Evolutionary conservation across 2,797 vertebrate genomes (phyloP).

Genomic region (Eutrigla gurnardus): DNA sequence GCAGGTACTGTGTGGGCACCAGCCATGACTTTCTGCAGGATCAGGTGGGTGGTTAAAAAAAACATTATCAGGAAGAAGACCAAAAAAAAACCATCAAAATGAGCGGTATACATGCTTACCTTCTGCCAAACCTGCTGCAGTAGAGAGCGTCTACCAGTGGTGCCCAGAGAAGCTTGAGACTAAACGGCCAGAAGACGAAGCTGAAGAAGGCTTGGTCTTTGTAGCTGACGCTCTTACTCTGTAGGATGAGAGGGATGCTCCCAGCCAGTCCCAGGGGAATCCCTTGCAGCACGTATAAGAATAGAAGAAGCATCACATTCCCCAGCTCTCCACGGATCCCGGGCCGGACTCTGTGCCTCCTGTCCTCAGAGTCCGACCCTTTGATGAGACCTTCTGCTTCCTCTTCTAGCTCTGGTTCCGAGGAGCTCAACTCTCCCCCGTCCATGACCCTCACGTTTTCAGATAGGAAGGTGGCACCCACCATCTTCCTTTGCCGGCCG

Average conservation of each 20-base stretch:
- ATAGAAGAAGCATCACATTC: slow-evolving; percentile 92
- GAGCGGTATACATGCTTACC: slow-evolving; percentile 64
- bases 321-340: slow-evolving; percentile 87
- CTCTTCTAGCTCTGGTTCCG: slow-evolving; percentile 77
- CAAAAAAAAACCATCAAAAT: not conserved
- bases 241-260: slow-evolving; percentile 95
- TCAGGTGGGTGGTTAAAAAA: not conserved
- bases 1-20: slow-evolving; percentile 95
- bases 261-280: slow-evolving; percentile 97
- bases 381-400: slow-evolving; percentile 80
- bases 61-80: not conserved
- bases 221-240: slow-evolving; percentile 94
- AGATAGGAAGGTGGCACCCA: not conserved
- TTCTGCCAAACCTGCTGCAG: slow-evolving; percentile 90
- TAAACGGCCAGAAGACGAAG: slow-evolving; percentile 99
- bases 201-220: slow-evolving; percentile 98
- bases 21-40: slow-evolving; percentile 93
- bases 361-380: slow-evolving; percentile 51
- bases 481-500: slow-evolving; percentile 82
- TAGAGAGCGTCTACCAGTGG: slow-evolving; percentile 96
- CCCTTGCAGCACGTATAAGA: slow-evolving; percentile 96
- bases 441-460: slow-evolving; percentile 46
- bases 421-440: slow-evolving; percentile 35
- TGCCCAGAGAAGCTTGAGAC: slow-evolving; percentile 96
- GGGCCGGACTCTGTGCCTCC: slow-evolving; percentile 34